phyloP scores from a whole-genome alignment of 64 coral and sea anemone genomes.

The Porites lutea region DNA sequence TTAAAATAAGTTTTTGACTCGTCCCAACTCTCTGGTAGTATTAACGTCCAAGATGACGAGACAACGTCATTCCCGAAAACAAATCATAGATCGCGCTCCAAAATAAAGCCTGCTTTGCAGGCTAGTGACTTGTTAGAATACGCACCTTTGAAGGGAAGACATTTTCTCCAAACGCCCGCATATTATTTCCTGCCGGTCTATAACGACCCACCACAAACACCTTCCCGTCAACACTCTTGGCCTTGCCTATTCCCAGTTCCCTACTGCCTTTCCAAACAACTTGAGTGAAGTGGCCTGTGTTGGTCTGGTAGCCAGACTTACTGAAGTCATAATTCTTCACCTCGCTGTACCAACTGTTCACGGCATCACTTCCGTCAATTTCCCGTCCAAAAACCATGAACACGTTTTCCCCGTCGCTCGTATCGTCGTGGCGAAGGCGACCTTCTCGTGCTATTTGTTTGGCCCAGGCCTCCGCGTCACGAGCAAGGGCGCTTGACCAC shows the following conservation, averaged over 20 bases:
- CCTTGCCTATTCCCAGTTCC: conserved; percentile 56
- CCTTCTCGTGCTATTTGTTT: conserved; percentile 46
- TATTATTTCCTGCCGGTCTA: conserved; percentile 63
- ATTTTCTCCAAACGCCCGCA: conserved; percentile 60
- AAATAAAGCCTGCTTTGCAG: no score
- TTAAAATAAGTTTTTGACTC: no score
- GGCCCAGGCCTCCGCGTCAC: conserved; percentile 62
- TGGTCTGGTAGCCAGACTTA: conserved; percentile 44
- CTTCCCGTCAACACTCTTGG: conserved; percentile 57
- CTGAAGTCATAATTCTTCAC: conserved; percentile 60
- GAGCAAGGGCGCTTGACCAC: conserved; percentile 50
- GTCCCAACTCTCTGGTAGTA: no score
- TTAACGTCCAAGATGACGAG: no score
- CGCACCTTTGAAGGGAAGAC: conserved; percentile 29
- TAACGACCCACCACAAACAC: conserved; percentile 68
- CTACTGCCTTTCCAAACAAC: conserved; percentile 49
- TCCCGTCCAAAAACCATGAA: conserved; percentile 49
- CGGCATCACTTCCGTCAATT: conserved; percentile 41
- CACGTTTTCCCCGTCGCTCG: conserved; percentile 60
- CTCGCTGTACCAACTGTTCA: conserved; percentile 65
- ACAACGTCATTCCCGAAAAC: no score
- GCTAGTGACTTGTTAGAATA: background rate
- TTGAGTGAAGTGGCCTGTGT: conserved; percentile 58
- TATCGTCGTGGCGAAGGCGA: conserved; percentile 51
- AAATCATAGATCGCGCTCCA: no score